Evolutionary conservation across 2,113 vertebrate species (phyloP), one percentile per base, ranked within the genome.

Genomic region (Athene noctua): DNA sequence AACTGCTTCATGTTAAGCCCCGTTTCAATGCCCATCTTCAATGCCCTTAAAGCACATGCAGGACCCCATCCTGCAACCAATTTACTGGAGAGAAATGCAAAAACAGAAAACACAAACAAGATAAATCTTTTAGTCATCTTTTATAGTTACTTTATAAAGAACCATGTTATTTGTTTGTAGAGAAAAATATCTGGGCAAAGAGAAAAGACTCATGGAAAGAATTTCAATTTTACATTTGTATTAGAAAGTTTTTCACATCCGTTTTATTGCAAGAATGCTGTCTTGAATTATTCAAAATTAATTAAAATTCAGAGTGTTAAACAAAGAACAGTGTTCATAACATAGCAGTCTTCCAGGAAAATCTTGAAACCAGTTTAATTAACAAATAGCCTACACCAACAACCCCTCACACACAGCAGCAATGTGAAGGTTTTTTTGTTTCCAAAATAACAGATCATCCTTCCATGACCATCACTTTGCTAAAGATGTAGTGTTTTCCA

Each of bases 191-290:
- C 58, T 16, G 9, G 46, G n/a, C 42, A 77, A 66, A 52, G 38
- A 70, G 23, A 77, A 95, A 63, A 80, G n/a, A 77, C 40, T 58
- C 29, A 54, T 0, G 16, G 83, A 90, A 96, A 86, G 54, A 6
- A 81, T 30, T 77, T 85, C 46, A 19, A 10, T 34, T 80, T 85
- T 40, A 55, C 29, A 19, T 40, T 49, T 36, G 46, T 90, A 63
- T 91, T 82, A 91, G 66, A 90, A 97, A 94, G 62, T 91, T 67
- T 42, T 86, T 91, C 71, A 73, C 70, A 52, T 63, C 47, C 54
- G 42, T 82, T 96, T 96, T 96, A 96, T 95, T 97, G 91, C 87
- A 86, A 95, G 74, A 92, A 92, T 80, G 65, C 62, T 52, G 66
- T 55, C 63, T 54, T 68, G 85, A 86, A 44, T 96, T 90, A 88